Percentiles rank a stretch among this genome's conserved stretches.
These are phyloP conservation scores for Drosophila albomicans DNA, from an alignment of 1,140 invertebrate genomes.

Conservation along the genomic window DNA sequence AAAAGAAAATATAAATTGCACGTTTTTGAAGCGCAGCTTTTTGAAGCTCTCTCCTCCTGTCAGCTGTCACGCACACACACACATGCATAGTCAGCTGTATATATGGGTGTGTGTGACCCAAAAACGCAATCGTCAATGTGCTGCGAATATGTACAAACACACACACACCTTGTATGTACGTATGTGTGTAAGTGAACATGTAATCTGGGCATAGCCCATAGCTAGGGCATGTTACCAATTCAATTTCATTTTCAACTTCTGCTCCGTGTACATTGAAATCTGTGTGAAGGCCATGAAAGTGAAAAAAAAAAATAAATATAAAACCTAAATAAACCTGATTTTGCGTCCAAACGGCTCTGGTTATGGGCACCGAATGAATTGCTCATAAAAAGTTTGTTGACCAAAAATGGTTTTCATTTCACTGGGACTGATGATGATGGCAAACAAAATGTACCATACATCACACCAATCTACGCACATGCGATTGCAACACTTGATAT, in stretches of 20 bases:
- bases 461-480: background rate
- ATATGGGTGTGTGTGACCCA: conserved; percentile 31
- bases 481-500: conserved; percentile 8
- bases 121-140: conserved; percentile 41
- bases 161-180: background rate
- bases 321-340: conserved; percentile 58
- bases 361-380: conserved; percentile 36
- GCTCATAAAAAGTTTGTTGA: conserved; percentile 78
- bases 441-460: background rate
- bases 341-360: conserved; percentile 15
- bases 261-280: conserved; percentile 63
- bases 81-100: background rate
- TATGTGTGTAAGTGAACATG: conserved; percentile 2
- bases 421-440: background rate
- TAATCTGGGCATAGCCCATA: conserved; percentile 65
- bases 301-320: conserved; percentile 66
- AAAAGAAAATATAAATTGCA: conserved; percentile 72
- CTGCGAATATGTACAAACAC: conserved; percentile 20
- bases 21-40: conserved; percentile 31
- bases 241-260: conserved; percentile 55
- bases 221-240: conserved; percentile 68
- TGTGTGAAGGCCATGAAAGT: conserved; percentile 83
- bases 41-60: conserved; percentile 18
- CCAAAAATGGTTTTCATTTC: conserved; percentile 58
- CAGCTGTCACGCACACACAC: background rate